These are phyloP conservation scores for Lithophane semibrunnea DNA, from an alignment of 2,888 invertebrate species.

Conservation along the genomic window DNA sequence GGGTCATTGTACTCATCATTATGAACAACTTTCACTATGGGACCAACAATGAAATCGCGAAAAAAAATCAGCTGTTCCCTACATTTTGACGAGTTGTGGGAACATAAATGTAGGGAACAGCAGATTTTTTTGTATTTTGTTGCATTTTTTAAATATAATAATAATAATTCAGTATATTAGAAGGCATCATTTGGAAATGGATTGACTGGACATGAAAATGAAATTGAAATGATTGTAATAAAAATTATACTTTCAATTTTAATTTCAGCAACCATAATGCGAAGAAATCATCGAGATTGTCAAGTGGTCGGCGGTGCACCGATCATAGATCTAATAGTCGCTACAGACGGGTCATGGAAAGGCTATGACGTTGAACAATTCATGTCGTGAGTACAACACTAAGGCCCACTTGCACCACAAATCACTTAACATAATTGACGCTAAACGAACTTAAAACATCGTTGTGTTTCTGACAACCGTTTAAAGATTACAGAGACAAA, in stretches of 20 bases:
- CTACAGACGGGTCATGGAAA: constrained; percentile 91
- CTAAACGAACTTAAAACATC: background rate
- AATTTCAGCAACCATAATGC: constrained; percentile 77
- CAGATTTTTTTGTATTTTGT: too few relatives aligned
- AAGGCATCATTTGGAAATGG: too few relatives aligned
- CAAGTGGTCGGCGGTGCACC: constrained; percentile 78
- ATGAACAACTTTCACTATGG: too few relatives aligned
- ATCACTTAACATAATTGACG: background rate
- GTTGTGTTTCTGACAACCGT: background rate
- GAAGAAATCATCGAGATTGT: constrained; percentile 80
- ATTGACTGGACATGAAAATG: too few relatives aligned
- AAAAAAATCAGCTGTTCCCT: too few relatives aligned
- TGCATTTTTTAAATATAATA: background rate
- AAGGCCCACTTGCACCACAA: background rate
- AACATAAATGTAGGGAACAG: too few relatives aligned
- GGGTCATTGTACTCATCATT: too few relatives aligned
- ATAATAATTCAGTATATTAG: background rate
- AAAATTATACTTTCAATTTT: background rate
- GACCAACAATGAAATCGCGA: too few relatives aligned
- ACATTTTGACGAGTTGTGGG: too few relatives aligned
- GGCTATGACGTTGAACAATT: constrained; percentile 90
- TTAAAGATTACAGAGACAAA: background rate
- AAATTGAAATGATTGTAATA: background rate
- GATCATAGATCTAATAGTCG: constrained; percentile 89
- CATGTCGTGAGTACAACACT: constrained; percentile 84